phyloP scores from a whole-genome alignment of 2,797 vertebrate genomes.

The Morelia viridis region DNA sequence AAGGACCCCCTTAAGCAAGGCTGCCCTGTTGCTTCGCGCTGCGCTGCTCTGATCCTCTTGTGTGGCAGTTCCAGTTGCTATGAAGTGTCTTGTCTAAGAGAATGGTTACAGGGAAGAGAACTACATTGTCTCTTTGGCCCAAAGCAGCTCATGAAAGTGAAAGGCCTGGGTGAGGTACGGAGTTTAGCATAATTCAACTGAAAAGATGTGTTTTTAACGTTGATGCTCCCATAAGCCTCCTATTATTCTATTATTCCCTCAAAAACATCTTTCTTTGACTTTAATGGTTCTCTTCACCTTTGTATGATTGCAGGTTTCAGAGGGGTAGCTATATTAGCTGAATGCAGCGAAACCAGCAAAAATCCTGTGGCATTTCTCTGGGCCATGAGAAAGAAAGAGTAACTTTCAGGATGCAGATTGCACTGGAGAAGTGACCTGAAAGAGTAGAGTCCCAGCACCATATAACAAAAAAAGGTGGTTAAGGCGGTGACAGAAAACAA shows the following conservation, averaged over 20 bases:
- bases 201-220: not conserved
- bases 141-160: not conserved
- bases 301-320: not conserved
- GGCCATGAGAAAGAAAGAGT: not conserved
- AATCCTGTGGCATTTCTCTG: not conserved
- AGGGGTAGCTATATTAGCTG: not conserved
- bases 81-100: not conserved
- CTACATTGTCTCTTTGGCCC: not conserved
- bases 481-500: not conserved
- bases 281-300: not conserved
- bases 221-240: not conserved
- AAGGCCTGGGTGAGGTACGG: not conserved
- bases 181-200: not conserved
- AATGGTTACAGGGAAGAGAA: not conserved
- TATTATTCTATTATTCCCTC: not conserved
- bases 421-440: not conserved
- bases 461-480: not conserved
- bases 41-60: not conserved
- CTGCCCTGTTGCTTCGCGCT: not conserved
- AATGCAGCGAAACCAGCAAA: not conserved
- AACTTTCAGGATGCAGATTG: not conserved
- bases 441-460: no score
- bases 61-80: not conserved
- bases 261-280: not conserved
- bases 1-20: not conserved